Percentiles rank a stretch among this genome's conserved stretches.
These are phyloP conservation scores for Drosophila equinoxialis DNA, from an alignment of 1,140 invertebrate genomes.

Conservation along the genomic window DNA sequence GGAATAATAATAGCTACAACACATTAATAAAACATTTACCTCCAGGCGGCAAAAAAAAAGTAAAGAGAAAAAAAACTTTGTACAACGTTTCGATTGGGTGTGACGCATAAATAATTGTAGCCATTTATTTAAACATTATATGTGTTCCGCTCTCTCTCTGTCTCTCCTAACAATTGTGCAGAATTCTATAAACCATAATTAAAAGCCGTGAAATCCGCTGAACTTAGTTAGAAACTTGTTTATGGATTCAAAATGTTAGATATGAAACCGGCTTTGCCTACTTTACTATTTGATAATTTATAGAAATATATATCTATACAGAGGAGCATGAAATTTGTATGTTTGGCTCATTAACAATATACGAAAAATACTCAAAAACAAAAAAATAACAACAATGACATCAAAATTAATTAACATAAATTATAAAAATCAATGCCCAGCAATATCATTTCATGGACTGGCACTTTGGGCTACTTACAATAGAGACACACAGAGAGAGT, in stretches of 20 bases:
- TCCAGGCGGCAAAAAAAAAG: neutral
- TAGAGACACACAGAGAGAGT: constrained; percentile 8
- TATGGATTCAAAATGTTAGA: constrained; percentile 31
- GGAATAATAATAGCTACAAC: constrained; percentile 52
- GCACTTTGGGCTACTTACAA: constrained; percentile 28
- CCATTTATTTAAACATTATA: constrained; percentile 53
- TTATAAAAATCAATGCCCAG: constrained; percentile 45
- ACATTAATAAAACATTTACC: constrained; percentile 56
- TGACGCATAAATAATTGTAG: constrained; percentile 62
- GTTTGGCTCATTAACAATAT: constrained; percentile 12
- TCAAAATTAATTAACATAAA: constrained; percentile 37
- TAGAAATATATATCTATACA: neutral
- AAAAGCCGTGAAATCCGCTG: constrained; percentile 51
- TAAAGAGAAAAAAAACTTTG: neutral
- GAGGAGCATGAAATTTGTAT: constrained; percentile 11
- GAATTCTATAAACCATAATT: constrained; percentile 54
- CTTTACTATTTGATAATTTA: constrained; percentile 10
- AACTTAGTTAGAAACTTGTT: constrained; percentile 45
- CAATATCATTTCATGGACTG: constrained; percentile 40
- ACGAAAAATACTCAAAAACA: constrained; percentile 5
- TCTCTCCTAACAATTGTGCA: constrained; percentile 30
- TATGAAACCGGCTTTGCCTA: constrained; percentile 3
- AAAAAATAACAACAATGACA: constrained; percentile 12
- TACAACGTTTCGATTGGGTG: constrained; percentile 43
- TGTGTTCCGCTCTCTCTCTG: constrained; percentile 5